Base-by-base conservation (phyloP, 64 coral and sea anemone genomes). In the Acropora tenuis region DNA sequence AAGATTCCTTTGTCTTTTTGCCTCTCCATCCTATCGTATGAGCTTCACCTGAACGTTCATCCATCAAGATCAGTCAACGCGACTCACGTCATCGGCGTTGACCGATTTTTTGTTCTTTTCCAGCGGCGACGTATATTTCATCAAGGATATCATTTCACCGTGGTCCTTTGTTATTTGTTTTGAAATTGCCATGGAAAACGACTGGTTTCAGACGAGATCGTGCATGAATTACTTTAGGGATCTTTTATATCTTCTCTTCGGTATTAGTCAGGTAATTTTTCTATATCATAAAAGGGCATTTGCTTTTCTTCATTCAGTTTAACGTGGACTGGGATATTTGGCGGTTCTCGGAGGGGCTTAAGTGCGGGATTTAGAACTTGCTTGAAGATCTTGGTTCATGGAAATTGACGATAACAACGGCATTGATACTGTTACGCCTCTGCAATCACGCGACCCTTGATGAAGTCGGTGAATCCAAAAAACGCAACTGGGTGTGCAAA, bases 241-340 rank as follows among this genome's bases (percentile, higher is more conserved):
- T 63, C 65, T 85, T 72, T 50, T 85, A 48, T 48, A 45, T 85
- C 4, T 5, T 43, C 45, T 50, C 2, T 30, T 68, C 42, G 49
- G 72, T 85, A 85, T 85, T 85, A 85, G 82, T 30, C 18, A 16
- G 17, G 82, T 48, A 85, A 85, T 85, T 85, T 85, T 85, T 59
- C 5, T 84, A 84, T 84, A 84, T 84, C 47, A 60, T 84, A 3
- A 47, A 58, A 69, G 80, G 47, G 48, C 65, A 48, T 68, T 40
- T 17, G 45, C n/a, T 11, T 71, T 19, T 6, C 13, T 15, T 63
- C 11, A 20, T 9, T 15, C 2, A 66, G 5, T 7, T 7, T 19
- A 47, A 40, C 66, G 63, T 13, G 3, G 66, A 10, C 66, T 47
- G 4, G 42, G 15, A 20, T 47, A 15, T 48, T 48, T 18, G 82